A percentile compares a stretch with the other conserved stretches of the same genome.
These are phyloP conservation scores for Brachyrhaphis roseni DNA, from an alignment of 2,797 vertebrate species.

Conservation along the genomic window DNA sequence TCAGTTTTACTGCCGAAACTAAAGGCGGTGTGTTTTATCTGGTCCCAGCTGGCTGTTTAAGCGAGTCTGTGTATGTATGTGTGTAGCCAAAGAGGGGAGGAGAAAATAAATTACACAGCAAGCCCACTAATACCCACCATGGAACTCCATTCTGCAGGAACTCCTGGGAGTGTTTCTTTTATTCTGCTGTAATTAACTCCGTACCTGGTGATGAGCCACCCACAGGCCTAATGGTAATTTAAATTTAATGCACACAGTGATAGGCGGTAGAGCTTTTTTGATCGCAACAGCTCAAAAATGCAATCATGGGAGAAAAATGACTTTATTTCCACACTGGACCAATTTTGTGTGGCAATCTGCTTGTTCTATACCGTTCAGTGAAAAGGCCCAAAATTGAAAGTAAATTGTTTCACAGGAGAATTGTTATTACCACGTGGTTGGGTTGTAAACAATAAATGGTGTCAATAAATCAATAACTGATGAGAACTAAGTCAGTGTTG, in stretches of 20 bases:
- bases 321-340: constrained; percentile 38
- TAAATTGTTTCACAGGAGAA: constrained; percentile 5
- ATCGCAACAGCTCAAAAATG: constrained; percentile 21
- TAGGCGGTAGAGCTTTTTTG: constrained; percentile 26
- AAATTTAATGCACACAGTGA: constrained; percentile 31
- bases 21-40: background rate
- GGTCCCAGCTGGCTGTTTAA: background rate
- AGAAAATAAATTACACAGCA: constrained; percentile 33
- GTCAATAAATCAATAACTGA: background rate
- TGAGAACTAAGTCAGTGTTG: constrained; percentile 3
- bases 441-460: background rate
- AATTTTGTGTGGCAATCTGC: constrained; percentile 18
- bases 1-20: background rate
- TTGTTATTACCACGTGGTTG: background rate
- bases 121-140: constrained; percentile 39
- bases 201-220: constrained; percentile 51
- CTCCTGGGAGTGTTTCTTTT: constrained; percentile 51
- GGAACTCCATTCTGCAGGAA: constrained; percentile 35
- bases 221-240: constrained; percentile 32
- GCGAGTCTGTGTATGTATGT: background rate
- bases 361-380: constrained; percentile 16
- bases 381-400: constrained; percentile 6
- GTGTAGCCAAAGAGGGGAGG: background rate
- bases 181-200: constrained; percentile 61
- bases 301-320: constrained; percentile 43